Evolutionary conservation across 2,113 vertebrate species (phyloP).

Genomic region (Cyphomyrus discorhynchus): DNA sequence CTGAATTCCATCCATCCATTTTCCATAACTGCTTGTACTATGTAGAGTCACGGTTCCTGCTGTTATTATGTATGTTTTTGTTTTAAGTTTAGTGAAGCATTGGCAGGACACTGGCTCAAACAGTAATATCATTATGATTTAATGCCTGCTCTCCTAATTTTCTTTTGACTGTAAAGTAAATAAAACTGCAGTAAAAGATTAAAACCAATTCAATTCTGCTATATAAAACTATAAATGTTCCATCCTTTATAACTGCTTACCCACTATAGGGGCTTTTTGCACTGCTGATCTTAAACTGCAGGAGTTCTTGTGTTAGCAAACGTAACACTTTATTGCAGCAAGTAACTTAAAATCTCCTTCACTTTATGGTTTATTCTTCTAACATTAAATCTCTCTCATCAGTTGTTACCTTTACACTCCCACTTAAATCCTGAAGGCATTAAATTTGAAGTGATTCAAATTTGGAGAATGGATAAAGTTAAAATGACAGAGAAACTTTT

Average conservation of each 20-base stretch:
- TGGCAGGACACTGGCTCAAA: neutral
- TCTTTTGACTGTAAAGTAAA: neutral
- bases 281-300: neutral
- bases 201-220: neutral
- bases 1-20: neutral
- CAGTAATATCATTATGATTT: neutral
- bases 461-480: constrained; percentile 22
- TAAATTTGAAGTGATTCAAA: neutral
- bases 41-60: neutral
- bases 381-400: neutral
- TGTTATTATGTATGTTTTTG: neutral
- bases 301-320: neutral
- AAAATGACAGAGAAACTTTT: constrained; percentile 37
- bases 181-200: neutral
- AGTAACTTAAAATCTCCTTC: neutral
- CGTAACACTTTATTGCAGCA: neutral
- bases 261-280: neutral
- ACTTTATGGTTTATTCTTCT: neutral
- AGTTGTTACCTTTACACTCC: neutral
- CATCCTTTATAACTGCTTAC: neutral
- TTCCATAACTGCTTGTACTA: neutral
- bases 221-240: neutral
- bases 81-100: neutral
- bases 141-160: neutral
- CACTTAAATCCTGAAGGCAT: neutral